Conservation (phyloP, 1,140 invertebrate genomes). For the Helicoverpa armigera region DNA sequence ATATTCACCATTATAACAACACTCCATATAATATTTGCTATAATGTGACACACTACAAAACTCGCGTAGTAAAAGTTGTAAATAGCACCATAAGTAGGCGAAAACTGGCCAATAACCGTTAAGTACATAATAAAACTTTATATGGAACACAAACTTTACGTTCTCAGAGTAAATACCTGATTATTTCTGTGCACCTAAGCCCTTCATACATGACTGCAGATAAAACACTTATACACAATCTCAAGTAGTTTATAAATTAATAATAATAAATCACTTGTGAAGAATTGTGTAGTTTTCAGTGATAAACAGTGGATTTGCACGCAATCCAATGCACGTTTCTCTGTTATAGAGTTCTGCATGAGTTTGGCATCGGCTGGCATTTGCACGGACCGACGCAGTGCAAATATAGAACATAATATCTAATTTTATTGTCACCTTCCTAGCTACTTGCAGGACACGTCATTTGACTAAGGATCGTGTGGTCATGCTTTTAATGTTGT, state of each 20-base stretch:
- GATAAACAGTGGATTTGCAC: not conserved
- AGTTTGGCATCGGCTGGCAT: conserved; percentile 36
- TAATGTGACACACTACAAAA: not conserved
- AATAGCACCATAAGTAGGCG: conserved; percentile 4
- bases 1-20: not conserved
- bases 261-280: not conserved
- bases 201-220: conserved; percentile 55
- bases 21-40: not conserved
- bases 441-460: conserved; percentile 29
- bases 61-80: conserved; percentile 1
- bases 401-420: conserved; percentile 50
- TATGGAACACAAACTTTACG: not conserved
- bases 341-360: not conserved
- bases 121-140: not conserved
- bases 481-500: conserved; percentile 6
- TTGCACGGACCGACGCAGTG: conserved; percentile 12
- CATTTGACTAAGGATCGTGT: conserved; percentile 13
- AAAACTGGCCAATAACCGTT: conserved; percentile 16
- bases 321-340: conserved; percentile 6
- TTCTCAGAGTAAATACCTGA: conserved; percentile 50
- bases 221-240: not conserved
- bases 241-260: not conserved
- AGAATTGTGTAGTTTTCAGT: not conserved
- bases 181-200: conserved; percentile 53
- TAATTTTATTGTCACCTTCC: conserved; percentile 46